Base-by-base conservation (phyloP, 2,888 invertebrate species). In the Synanthedon tipuliformis region DNA sequence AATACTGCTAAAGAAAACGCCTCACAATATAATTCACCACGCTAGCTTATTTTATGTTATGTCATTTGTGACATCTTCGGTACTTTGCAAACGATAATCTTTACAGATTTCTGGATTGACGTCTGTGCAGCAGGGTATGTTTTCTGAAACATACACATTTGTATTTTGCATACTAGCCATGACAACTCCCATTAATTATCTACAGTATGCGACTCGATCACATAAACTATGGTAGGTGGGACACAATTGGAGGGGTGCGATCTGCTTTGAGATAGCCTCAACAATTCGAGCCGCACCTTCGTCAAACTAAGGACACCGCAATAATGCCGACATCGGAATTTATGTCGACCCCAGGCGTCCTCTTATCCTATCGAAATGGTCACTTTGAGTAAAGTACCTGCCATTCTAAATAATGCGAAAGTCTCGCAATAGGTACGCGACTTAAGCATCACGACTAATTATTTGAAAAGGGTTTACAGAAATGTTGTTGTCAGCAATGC, bases 251-350 rank as follows among this genome's bases (percentile, higher is more conserved):
- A 67, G 62, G 62, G 65, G 61, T 65, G 71, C 71, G 75, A 78
- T 78, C 68, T 71, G 68, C 66, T 72, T 71, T 63, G 63, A 73
- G 78, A 79, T 75, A 78, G 69, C 71, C 73, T 72, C 65, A 68
- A 78, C 76, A 78, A 76, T 80, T 76, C 71, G 63, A 65, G 59
- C 65, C 62, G 66, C 70, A 84, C 83, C 83, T 82, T 83, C 81
- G 81, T 84, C 83, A 83, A 80, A 78, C 67, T 72, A 71, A 76
- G 73, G 71, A 73, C 71, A 66, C 73, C 75, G 70, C 77, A 81
- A 79, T 82, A 80, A 78, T 69, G 75, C 73, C 64, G 71, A 69
- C 76, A 70, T 70, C 57, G 75, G 79, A 81, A 81, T 81, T 82
- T 78, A 79, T 81, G 81, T 80, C 79, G 72, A 75, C 74, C 75